These are phyloP conservation scores for Drosophila subpulchrella DNA, from an alignment of 1,140 invertebrate species.

Conservation along the genomic window DNA sequence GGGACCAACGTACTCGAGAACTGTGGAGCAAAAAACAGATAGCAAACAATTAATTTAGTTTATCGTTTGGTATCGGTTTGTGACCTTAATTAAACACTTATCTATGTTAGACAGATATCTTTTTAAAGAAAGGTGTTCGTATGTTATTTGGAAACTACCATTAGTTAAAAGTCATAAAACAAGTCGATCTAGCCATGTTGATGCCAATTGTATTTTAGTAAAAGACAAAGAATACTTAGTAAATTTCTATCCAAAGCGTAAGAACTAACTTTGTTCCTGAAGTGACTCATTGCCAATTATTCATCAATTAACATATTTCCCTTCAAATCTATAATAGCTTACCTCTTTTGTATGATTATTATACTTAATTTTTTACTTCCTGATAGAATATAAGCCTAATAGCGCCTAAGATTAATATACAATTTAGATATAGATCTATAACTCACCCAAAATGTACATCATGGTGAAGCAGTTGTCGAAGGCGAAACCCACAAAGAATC, in stretches of 20 bases:
- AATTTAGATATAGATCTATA: background rate
- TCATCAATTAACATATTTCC: background rate
- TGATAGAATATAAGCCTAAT: too few species aligned
- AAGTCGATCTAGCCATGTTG: too few species aligned
- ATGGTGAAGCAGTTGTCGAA: slow-evolving; percentile 96
- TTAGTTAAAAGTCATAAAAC: too few species aligned
- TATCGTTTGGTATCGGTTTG: background rate
- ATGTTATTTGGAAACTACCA: background rate
- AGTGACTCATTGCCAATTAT: background rate
- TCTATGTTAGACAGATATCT: background rate
- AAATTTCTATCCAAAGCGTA: background rate
- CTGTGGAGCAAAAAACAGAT: slow-evolving; percentile 85
- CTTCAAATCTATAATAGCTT: background rate
- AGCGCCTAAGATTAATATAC: too few species aligned
- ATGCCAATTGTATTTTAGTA: too few species aligned
- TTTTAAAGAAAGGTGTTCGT: background rate
- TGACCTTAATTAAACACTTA: background rate
- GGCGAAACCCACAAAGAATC: slow-evolving; percentile 93
- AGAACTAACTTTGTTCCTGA: background rate
- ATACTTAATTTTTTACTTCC: too few species aligned
- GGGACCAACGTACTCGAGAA: slow-evolving; percentile 94
- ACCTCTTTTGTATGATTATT: too few species aligned
- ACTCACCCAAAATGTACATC: slow-evolving; percentile 95
- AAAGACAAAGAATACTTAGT: too few species aligned
- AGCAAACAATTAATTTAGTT: background rate